A percentile compares a stretch with the other conserved stretches of the same genome.
These are phyloP conservation scores for Brenthis daphne DNA, from an alignment of 2,888 invertebrate species.

Conservation along the genomic window DNA sequence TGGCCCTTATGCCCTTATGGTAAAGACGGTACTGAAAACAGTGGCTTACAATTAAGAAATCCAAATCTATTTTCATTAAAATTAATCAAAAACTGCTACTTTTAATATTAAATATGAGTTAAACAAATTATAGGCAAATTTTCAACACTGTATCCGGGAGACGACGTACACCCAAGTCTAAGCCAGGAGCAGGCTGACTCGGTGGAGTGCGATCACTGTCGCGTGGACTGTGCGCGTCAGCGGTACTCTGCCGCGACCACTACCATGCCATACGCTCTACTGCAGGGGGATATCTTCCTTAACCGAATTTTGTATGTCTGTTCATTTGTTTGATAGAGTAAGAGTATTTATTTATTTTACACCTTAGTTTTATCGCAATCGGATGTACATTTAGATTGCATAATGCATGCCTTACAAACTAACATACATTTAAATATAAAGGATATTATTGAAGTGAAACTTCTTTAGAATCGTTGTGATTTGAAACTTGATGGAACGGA, in stretches of 20 bases:
- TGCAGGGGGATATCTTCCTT: neutral
- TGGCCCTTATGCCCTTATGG: too few relatives aligned
- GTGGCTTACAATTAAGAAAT: constrained; percentile 48
- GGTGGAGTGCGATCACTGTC: constrained; percentile 51
- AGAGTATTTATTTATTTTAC: neutral
- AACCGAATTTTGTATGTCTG: constrained; percentile 11
- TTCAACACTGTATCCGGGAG: constrained; percentile 46
- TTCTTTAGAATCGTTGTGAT: too few relatives aligned
- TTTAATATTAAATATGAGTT: too few relatives aligned
- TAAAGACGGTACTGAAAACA: too few relatives aligned
- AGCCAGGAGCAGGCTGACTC: constrained; percentile 54
- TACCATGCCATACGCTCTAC: constrained; percentile 42
- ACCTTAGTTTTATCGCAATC: too few relatives aligned
- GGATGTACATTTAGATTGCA: too few relatives aligned
- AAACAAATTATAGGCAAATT: too few relatives aligned
- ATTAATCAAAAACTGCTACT: too few relatives aligned
- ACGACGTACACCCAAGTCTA: constrained; percentile 38
- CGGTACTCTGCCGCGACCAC: constrained; percentile 30
- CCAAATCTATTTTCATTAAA: constrained; percentile 43
- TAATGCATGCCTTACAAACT: too few relatives aligned
- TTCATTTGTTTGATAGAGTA: neutral
- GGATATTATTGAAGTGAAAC: too few relatives aligned
- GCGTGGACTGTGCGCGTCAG: constrained; percentile 46
- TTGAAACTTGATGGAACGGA: too few relatives aligned
- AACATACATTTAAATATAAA: too few relatives aligned